phyloP scores from a whole-genome alignment of 1,140 invertebrate species.

The Megalopta genalis region DNA sequence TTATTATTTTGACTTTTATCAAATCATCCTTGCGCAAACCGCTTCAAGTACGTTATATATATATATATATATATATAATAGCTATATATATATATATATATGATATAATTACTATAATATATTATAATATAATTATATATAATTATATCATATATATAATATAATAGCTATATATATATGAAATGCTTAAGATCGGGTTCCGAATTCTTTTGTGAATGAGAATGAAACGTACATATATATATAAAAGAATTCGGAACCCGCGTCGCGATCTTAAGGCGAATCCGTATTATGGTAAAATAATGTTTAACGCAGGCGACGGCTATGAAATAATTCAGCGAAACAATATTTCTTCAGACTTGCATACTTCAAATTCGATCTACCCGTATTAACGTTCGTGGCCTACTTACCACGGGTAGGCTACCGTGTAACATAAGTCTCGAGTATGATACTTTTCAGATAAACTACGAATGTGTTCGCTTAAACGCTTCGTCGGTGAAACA shows the following conservation, averaged over 20 bases:
- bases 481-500: background rate
- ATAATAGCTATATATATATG: too few species aligned
- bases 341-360: constrained; percentile 14
- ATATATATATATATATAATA: too few species aligned
- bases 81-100: too few species aligned
- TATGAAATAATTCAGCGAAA: background rate
- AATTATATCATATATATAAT: too few species aligned
- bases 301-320: background rate
- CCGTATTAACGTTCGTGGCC: constrained; percentile 27
- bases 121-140: too few species aligned
- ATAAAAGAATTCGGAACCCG: too few species aligned
- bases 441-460: constrained; percentile 4
- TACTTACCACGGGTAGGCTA: constrained; percentile 16
- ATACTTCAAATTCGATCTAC: constrained; percentile 46
- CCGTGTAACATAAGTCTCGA: background rate
- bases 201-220: too few species aligned
- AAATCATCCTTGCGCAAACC: background rate
- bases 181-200: too few species aligned
- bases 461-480: background rate
- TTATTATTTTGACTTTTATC: background rate
- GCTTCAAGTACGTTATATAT: background rate
- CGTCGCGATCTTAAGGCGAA: too few species aligned
- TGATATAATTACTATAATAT: too few species aligned
- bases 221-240: too few species aligned
- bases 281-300: too few species aligned